A percentile compares a stretch with the other conserved stretches of the same genome.
Conservation (phyloP, 2,113 vertebrate species). For the Telmatochromis sp. region DNA sequence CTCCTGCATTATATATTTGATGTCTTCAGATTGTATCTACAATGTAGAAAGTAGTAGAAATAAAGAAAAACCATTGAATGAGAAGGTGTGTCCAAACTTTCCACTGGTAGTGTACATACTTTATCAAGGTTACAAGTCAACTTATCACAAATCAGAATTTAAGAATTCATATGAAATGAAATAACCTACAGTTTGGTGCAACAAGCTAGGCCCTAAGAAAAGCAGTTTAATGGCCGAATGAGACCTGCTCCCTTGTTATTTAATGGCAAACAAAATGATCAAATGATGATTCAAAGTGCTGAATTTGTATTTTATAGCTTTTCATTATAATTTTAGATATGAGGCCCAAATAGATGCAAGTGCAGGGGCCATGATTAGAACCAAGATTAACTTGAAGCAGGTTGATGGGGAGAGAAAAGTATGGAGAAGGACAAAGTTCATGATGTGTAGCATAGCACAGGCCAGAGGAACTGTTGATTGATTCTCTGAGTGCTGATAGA, state of each 20-base stretch:
- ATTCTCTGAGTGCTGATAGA: background rate
- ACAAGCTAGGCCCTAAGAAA: background rate
- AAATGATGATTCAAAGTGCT: background rate
- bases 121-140: background rate
- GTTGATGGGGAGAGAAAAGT: background rate
- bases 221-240: background rate
- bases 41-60: background rate
- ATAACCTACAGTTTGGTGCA: background rate
- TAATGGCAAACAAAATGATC: background rate
- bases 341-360: background rate
- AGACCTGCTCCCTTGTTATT: background rate
- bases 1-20: rapidly evolving
- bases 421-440: background rate
- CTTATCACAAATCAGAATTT: background rate
- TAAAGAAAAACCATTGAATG: background rate
- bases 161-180: background rate
- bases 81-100: background rate
- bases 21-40: background rate
- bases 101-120: background rate
- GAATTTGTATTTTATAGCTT: background rate
- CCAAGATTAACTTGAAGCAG: background rate
- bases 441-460: no score
- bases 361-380: background rate
- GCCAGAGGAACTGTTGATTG: background rate
- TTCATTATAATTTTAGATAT: background rate